Evolutionary conservation across 2,888 invertebrate genomes (phyloP).

Genomic region (Ypsolopha sequella): DNA sequence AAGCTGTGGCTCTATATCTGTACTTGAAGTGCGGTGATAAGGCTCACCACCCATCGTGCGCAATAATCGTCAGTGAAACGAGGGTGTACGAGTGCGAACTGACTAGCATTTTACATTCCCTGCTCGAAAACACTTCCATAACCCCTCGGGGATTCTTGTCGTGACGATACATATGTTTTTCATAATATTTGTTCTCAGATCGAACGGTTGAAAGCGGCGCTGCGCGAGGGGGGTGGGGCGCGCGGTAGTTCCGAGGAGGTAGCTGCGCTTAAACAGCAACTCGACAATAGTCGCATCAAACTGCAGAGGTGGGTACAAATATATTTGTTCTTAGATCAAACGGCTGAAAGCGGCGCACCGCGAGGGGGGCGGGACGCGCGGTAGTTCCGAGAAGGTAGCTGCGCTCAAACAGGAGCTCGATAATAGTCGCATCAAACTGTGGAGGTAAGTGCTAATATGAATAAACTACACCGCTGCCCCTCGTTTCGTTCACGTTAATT

Average conservation of each 20-base stretch:
- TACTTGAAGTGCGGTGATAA: no score
- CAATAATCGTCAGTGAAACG: no score
- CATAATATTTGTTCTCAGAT: slow-evolving; percentile 34
- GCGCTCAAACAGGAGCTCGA: slow-evolving; percentile 73
- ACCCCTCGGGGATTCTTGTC: no score
- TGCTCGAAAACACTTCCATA: no score
- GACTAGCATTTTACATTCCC: no score
- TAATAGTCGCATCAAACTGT: slow-evolving; percentile 73
- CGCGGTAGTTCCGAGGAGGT: slow-evolving; percentile 52
- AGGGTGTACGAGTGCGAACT: no score
- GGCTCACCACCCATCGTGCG: no score
- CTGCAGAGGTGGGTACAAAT: slow-evolving; percentile 60
- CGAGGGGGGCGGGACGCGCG: slow-evolving; percentile 31
- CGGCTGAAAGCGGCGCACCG: slow-evolving; percentile 67
- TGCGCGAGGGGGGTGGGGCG: slow-evolving; percentile 40
- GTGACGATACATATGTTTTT: no score
- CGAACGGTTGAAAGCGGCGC: slow-evolving; percentile 69
- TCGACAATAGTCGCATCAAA: slow-evolving; percentile 75
- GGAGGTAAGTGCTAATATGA: no score
- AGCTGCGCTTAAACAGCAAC: slow-evolving; percentile 68
- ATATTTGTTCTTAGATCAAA: slow-evolving; percentile 56
- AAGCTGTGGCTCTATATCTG: no score
- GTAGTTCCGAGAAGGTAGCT: slow-evolving; percentile 55
- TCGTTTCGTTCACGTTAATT: no score
- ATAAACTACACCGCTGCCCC: no score